A percentile compares a stretch with the other conserved stretches of the same genome.
phyloP scores from a whole-genome alignment of 2,888 invertebrate genomes.

The Drosophila limbata region DNA sequence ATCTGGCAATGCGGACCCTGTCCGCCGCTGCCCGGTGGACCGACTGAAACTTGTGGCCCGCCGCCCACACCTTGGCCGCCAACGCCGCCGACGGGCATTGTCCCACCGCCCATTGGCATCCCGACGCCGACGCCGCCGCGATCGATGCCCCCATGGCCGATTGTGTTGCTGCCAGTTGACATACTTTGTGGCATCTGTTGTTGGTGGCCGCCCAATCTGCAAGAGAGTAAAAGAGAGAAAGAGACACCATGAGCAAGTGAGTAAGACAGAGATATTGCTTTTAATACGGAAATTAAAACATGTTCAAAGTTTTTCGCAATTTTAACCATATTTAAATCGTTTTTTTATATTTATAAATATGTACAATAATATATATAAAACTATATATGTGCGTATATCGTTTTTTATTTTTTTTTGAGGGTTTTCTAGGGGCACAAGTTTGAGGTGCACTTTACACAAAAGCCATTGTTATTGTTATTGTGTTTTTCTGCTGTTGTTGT shows the following conservation, averaged over 20 bases:
- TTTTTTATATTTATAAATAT: constrained; percentile 15
- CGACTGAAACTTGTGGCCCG: constrained; percentile 55
- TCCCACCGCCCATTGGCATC: constrained; percentile 76
- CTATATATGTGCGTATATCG: constrained; percentile 6
- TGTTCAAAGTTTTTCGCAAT: constrained; percentile 63
- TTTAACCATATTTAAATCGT: constrained; percentile 45
- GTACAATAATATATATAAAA: constrained; percentile 9
- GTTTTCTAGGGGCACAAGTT: background rate
- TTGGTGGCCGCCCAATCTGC: constrained; percentile 85
- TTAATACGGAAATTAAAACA: constrained; percentile 81
- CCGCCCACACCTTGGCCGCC: constrained; percentile 71
- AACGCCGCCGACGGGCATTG: constrained; percentile 75
- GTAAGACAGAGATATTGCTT: constrained; percentile 30
- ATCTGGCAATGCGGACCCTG: constrained; percentile 89
- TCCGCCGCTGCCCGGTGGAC: constrained; percentile 60
- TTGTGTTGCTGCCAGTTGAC: constrained; percentile 88
- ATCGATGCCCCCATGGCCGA: constrained; percentile 84
- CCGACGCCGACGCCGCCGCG: constrained; percentile 77
- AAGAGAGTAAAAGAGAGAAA: constrained; percentile 29
- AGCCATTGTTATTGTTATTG: constrained; percentile 47
- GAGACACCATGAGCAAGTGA: too few species aligned
- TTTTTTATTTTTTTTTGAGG: constrained; percentile 1
- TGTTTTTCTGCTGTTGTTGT: constrained; percentile 43
- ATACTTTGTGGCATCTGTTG: constrained; percentile 86
- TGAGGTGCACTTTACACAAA: constrained; percentile 42